Conservation (phyloP, 1,140 invertebrate genomes). For the Diuraphis noxia region DNA sequence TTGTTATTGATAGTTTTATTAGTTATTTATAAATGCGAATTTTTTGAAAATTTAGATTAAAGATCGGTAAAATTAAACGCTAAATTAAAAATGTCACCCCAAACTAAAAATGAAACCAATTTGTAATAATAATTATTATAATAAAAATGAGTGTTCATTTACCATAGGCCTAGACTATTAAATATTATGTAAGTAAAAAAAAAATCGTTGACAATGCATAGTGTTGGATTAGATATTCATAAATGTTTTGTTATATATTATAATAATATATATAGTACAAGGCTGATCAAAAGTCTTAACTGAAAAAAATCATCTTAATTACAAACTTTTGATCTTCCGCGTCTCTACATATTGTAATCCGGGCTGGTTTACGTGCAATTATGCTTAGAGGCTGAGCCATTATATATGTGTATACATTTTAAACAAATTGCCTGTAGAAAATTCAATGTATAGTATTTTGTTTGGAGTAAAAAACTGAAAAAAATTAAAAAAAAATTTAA, state of each 20-base stretch:
- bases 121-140: slow-evolving; percentile 43
- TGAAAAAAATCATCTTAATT: slow-evolving; percentile 41
- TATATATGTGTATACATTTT: slow-evolving; percentile 50
- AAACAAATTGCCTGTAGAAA: slow-evolving; percentile 52
- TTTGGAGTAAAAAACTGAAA: slow-evolving; percentile 38
- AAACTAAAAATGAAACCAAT: slow-evolving; percentile 41
- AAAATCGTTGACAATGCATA: slow-evolving; percentile 52
- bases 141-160: slow-evolving; percentile 52
- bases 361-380: slow-evolving; percentile 52
- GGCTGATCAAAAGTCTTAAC: slow-evolving; percentile 49
- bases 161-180: slow-evolving; percentile 53
- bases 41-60: slow-evolving; percentile 47
- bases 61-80: slow-evolving; percentile 21
- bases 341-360: slow-evolving; percentile 44
- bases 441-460: slow-evolving; percentile 54
- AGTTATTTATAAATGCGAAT: slow-evolving; percentile 53
- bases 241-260: slow-evolving; percentile 51
- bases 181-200: slow-evolving; percentile 50
- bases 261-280: slow-evolving; percentile 47
- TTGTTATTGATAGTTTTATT: slow-evolving; percentile 54
- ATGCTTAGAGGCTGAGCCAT: slow-evolving; percentile 52
- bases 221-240: slow-evolving; percentile 50
- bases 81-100: slow-evolving; percentile 29
- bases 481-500: slow-evolving; percentile 38
- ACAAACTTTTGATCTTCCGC: slow-evolving; percentile 49